These are phyloP conservation scores for Limnephilus rhombicus DNA, from an alignment of 2,888 invertebrate species.

Conservation along the genomic window DNA sequence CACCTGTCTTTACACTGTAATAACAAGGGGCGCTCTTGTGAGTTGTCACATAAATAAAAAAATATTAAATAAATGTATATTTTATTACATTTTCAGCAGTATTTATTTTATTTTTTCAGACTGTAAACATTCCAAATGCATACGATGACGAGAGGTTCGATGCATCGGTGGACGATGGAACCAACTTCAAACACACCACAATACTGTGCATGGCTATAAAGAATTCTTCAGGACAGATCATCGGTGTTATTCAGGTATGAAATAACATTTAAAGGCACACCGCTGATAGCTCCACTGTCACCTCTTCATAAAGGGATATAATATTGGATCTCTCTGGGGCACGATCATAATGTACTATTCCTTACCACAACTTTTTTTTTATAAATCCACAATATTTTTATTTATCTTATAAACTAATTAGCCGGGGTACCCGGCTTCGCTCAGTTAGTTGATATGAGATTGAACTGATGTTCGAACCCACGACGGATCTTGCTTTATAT, in stretches of 20 bases:
- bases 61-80: no score
- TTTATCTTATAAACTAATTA: neutral
- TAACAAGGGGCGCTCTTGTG: no score
- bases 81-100: neutral
- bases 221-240: constrained; percentile 93
- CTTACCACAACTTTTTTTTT: no score
- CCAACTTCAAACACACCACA: constrained; percentile 90
- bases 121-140: constrained; percentile 93
- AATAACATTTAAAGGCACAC: neutral
- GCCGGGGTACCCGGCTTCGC: no score
- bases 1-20: no score
- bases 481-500: no score
- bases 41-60: no score
- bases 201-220: constrained; percentile 98
- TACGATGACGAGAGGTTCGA: constrained; percentile 94
- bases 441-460: no score
- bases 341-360: no score
- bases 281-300: neutral
- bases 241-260: constrained; percentile 90
- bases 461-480: no score
- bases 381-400: neutral
- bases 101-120: constrained; percentile 77
- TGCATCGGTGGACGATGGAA: constrained; percentile 89
- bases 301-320: neutral
- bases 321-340: neutral